Base-by-base conservation (phyloP, 2,888 invertebrate genomes). In the Colletes collaris region DNA sequence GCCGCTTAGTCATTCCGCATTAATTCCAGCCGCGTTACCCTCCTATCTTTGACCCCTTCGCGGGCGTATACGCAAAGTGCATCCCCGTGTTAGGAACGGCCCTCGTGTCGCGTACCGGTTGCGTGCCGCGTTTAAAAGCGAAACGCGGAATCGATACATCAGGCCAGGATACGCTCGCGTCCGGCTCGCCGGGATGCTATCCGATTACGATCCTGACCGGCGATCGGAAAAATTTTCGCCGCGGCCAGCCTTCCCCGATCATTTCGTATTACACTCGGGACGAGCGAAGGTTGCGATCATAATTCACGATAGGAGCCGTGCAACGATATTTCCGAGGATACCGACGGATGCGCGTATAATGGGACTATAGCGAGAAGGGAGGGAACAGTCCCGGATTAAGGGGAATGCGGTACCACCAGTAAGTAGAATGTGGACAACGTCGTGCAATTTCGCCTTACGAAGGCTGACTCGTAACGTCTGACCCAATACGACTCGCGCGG, bases 1-100 rank as follows among this genome's bases (percentile, higher is more conserved):
- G 50, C 70, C 68, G 84, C 87, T 88, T 85, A 86, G 86, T 87
- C 88, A 83, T 76, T 84, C 76, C 76, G 69, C 83, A 84, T 88
- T 87, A 86, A 88, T 88, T 88, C 80, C 81, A 69, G 69, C 56
- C 79, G 78, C 81, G 84, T 71, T 79, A 81, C 74, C 79, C 82
- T 82, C 72, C 79, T 81, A 81, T 79, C 79, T 78, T 64, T 69
- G 70, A 73, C 70, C 86, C 82, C 86, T 68, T 64, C 63, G 11
- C 46, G 10, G 53, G 8, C 10, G 27, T 64, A 63, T 68, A 75
- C 60, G 53, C 60, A 67, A 68, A 80, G 82, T 77, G 83, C 83
- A 85, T 79, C 80, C 79, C 70, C 79, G 55, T 73, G 84, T 73
- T 74, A 58, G 76, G 64, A 72, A 76, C 71, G 76, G 63, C 63